Base-by-base conservation (phyloP, 2,797 vertebrate species). In the Benthosema pterotum region DNA sequence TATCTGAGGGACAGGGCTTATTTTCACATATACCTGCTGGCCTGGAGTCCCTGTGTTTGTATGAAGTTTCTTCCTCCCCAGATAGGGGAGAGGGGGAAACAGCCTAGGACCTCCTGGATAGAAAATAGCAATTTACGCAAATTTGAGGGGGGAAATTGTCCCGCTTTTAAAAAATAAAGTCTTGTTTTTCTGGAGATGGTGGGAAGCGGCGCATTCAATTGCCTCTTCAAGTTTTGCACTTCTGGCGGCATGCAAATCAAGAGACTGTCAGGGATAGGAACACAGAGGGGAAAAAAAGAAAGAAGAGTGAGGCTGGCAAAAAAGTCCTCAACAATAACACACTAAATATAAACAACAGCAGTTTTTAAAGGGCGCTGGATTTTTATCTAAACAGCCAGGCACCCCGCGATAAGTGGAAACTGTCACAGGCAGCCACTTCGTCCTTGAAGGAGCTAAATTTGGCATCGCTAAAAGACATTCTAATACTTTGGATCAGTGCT, bases 201-300 rank as follows among this genome's bases (percentile, higher is more conserved):
- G 52, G 51, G 71, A 79, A 75, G 75, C 60, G 58, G 67, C 53
- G 79, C 62, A 68, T 78, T 71, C 42, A 42, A 63, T 47, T 72
- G 60, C 50, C 58, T 69, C 56, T 56, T 2, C 32, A 38, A 38
- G 32, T 38, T n/a, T 38, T 8, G 32, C 32, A 47, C 16, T 16
- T 42, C n/a, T 65, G 28, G 18, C 55, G 57, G 71, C 79, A 78
- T 72, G 67, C 57, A 69, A 85, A 74, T 82, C 15, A 63, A 58
- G 67, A 22, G 65, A 51, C 52, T 50, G 58, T 56, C 55, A 11
- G 65, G 49, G 13, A 54, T 47, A 64, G 74, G 55, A 3, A 14
- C 32, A 38, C 32, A 38, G 32, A 38, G 32, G n/a, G n/a, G n/a
- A n/a, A 65, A 17, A 57, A 22, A 48, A 13, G 50, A 25, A 25